Evolutionary conservation across 2,888 invertebrate genomes (phyloP).

Genomic region (Patella ulyssiponensis): DNA sequence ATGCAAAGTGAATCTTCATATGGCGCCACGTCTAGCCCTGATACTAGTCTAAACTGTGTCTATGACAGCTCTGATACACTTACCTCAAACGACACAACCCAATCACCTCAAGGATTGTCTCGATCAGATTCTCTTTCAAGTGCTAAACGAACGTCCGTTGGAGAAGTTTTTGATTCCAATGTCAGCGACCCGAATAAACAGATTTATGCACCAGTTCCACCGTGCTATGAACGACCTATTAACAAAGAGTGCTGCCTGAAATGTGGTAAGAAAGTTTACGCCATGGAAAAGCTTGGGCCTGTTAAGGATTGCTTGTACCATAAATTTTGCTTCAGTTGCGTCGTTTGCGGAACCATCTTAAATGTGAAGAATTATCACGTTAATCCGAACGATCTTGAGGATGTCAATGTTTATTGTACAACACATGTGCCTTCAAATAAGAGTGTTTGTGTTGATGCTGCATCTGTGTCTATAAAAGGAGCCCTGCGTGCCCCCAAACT

Average conservation of each 20-base stretch:
- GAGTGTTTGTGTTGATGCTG: constrained; percentile 45
- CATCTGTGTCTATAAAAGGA: constrained; percentile 49
- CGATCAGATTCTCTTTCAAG: neutral
- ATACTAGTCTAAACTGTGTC: neutral
- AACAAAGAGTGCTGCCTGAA: constrained; percentile 47
- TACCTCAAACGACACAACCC: neutral
- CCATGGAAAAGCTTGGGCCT: constrained; percentile 58
- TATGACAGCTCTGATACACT: neutral
- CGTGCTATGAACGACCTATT: constrained; percentile 22
- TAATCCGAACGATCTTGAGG: constrained; percentile 52
- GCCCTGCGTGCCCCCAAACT: constrained; percentile 51
- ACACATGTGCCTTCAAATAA: constrained; percentile 52
- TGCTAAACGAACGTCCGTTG: neutral
- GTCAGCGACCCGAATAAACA: neutral
- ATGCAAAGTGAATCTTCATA: neutral
- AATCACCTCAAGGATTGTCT: neutral
- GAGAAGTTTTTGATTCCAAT: neutral
- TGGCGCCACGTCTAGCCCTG: neutral
- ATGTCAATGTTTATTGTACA: constrained; percentile 54
- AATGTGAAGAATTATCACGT: constrained; percentile 55
- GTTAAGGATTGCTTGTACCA: constrained; percentile 57
- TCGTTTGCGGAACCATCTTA: constrained; percentile 48
- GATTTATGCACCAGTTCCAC: constrained; percentile 18
- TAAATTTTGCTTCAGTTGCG: constrained; percentile 59
- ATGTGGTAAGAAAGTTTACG: constrained; percentile 58